Percentiles rank a stretch among this genome's conserved stretches.
Evolutionary conservation across 2,113 vertebrate genomes (phyloP).

Genomic region (Orthochromis indermauri): DNA sequence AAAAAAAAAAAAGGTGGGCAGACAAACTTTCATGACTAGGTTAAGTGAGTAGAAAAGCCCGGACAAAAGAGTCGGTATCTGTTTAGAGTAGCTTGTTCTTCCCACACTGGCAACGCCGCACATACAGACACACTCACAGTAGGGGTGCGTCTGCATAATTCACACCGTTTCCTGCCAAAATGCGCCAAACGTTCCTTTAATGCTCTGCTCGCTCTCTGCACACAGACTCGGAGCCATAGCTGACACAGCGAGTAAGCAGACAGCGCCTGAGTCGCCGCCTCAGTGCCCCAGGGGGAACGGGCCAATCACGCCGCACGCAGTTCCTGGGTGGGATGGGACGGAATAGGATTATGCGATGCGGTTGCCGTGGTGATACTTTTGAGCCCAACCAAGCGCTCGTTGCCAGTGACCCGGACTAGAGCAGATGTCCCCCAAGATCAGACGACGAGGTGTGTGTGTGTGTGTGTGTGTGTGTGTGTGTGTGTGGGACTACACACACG

Average conservation of each 20-base stretch:
- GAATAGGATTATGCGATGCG: constrained; percentile 50
- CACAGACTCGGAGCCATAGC: constrained; percentile 43
- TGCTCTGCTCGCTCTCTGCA: constrained; percentile 41
- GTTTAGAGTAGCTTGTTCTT: constrained; percentile 2
- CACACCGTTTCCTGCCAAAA: constrained; percentile 57
- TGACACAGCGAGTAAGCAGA: constrained; percentile 60
- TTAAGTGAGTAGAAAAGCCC: background rate
- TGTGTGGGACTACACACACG: background rate
- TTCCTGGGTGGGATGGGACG: constrained; percentile 52
- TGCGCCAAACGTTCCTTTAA: constrained; percentile 51
- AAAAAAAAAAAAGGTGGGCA: background rate
- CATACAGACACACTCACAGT: constrained; percentile 23
- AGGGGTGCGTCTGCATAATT: constrained; percentile 60
- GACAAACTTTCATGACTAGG: background rate
- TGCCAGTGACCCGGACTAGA: constrained; percentile 62
- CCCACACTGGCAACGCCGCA: background rate
- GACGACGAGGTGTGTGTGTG: background rate
- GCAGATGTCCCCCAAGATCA: constrained; percentile 63
- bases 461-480: background rate
- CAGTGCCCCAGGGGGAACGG: constrained; percentile 39
- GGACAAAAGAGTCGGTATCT: background rate
- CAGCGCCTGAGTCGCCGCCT: constrained; percentile 41
- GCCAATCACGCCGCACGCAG: constrained; percentile 48
- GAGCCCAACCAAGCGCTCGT: constrained; percentile 42
- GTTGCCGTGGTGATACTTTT: constrained; percentile 58